Evolutionary conservation across 2,797 vertebrate genomes (phyloP).

Genomic region (Cynopterus sphinx): DNA sequence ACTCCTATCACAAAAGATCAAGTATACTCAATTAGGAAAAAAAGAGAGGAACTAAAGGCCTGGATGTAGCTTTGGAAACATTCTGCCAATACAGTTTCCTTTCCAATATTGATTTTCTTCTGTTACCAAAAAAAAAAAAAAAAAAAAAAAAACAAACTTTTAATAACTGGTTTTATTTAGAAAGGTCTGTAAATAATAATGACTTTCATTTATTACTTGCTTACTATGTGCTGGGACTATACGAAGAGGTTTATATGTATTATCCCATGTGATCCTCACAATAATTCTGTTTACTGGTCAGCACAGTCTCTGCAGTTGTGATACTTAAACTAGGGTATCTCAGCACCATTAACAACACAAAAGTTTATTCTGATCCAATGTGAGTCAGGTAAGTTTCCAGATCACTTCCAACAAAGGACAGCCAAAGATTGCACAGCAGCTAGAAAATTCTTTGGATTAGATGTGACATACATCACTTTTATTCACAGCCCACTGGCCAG

Average conservation of each 20-base stretch:
- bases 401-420: background rate
- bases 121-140: background rate
- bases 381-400: background rate
- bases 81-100: background rate
- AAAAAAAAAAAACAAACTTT: background rate
- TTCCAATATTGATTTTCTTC: background rate
- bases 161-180: conserved; percentile 41
- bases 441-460: background rate
- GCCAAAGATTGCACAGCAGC: background rate
- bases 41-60: background rate
- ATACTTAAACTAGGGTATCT: background rate
- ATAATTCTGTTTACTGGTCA: background rate
- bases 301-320: background rate
- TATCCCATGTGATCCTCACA: background rate
- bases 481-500: background rate
- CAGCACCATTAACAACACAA: background rate
- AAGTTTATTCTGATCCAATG: background rate
- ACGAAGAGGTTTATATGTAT: background rate
- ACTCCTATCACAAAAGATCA: conserved; percentile 40
- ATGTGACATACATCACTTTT: background rate
- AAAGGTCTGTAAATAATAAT: background rate
- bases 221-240: background rate
- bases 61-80: conserved; percentile 20
- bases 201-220: background rate
- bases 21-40: conserved; percentile 41